Conservation (phyloP, 2,888 invertebrate genomes). For the Amblyjoppa proteus region DNA sequence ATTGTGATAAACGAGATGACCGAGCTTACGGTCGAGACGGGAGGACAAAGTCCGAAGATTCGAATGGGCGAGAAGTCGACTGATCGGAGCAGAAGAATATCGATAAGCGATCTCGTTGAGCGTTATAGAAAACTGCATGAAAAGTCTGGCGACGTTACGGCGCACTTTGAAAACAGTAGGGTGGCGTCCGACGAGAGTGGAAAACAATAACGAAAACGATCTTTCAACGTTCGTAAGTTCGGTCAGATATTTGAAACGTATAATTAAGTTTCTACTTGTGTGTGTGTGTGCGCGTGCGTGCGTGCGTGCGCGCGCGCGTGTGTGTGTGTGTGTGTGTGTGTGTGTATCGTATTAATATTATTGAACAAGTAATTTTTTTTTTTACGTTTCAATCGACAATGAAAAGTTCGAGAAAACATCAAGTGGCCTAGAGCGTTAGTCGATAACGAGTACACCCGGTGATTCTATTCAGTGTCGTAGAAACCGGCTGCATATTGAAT, state of each 20-base stretch:
- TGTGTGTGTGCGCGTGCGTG: background rate
- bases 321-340: too few relatives aligned
- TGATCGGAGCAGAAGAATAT: constrained; percentile 71
- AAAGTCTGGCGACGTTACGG: constrained; percentile 52
- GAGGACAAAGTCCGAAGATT: constrained; percentile 38
- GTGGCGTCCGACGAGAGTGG: constrained; percentile 55
- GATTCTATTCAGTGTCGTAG: background rate
- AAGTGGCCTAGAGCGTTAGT: background rate
- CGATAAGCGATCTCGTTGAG: constrained; percentile 81
- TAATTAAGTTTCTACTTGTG: background rate
- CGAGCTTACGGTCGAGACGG: background rate
- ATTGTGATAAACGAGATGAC: constrained; percentile 23
- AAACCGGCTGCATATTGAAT: background rate
- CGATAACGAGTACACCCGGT: background rate
- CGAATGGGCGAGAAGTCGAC: constrained; percentile 42
- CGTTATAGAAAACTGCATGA: constrained; percentile 77
- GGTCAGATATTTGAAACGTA: background rate
- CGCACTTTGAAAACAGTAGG: constrained; percentile 50
- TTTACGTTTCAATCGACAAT: background rate
- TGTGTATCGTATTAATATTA: background rate
- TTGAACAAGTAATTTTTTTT: background rate
- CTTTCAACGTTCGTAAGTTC: background rate
- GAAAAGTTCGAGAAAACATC: background rate
- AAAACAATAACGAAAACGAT: constrained; percentile 25
- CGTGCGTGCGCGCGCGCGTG: background rate